A percentile compares a stretch with the other conserved stretches of the same genome.
phyloP scores from a whole-genome alignment of 1,140 invertebrate genomes.

The Ladona fulva region DNA sequence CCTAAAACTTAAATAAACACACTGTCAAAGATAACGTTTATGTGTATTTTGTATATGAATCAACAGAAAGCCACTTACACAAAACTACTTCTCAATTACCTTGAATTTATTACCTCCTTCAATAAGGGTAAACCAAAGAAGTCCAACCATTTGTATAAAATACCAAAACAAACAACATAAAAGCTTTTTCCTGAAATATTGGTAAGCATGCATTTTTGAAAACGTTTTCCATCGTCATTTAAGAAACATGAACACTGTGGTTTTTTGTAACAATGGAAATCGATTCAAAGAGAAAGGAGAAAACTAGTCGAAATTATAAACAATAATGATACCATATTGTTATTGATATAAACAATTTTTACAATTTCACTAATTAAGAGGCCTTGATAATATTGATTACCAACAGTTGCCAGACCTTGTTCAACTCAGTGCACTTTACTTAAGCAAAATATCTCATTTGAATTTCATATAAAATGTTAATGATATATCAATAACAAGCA shows the following conservation, averaged over 20 bases:
- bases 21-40: not conserved
- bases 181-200: not conserved
- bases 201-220: not conserved
- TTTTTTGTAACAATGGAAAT: not conserved
- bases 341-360: not conserved
- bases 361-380: not conserved
- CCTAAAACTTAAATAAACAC: not conserved
- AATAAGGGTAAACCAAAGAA: not conserved
- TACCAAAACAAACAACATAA: conserved; percentile 7
- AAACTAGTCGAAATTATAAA: not conserved
- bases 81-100: not conserved
- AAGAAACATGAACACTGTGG: not conserved
- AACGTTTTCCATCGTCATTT: not conserved
- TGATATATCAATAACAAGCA: not conserved
- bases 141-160: not conserved
- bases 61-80: not conserved
- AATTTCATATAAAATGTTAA: not conserved
- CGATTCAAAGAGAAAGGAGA: not conserved
- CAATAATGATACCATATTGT: not conserved
- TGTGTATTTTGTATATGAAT: not conserved
- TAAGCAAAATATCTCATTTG: not conserved
- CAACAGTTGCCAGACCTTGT: not conserved
- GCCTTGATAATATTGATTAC: not conserved
- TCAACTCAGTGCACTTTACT: not conserved
- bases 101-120: not conserved